These are phyloP conservation scores for Thunnus albacares DNA, from an alignment of 2,797 vertebrate genomes.

Conservation along the genomic window DNA sequence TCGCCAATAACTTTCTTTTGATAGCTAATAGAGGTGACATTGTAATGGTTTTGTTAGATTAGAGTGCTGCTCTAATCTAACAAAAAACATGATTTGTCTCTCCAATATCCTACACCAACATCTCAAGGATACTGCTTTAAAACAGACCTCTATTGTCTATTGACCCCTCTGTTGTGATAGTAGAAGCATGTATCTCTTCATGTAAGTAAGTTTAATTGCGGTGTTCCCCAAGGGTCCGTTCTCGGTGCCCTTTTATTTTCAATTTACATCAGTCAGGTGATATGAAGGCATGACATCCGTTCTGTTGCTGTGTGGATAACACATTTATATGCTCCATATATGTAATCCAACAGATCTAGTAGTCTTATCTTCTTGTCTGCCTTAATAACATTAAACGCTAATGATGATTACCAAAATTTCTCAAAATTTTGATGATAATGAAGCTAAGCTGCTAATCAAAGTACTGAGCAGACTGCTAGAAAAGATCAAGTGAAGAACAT, in stretches of 20 bases:
- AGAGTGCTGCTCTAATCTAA: background rate
- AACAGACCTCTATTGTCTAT: background rate
- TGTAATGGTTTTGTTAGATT: background rate
- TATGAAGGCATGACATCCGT: background rate
- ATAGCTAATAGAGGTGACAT: background rate
- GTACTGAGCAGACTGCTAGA: background rate
- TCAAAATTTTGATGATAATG: background rate
- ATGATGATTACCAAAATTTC: background rate
- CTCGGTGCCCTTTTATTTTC: conserved; percentile 1
- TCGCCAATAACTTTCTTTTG: background rate
- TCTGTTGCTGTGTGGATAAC: background rate
- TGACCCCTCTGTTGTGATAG: background rate
- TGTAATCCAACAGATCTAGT: background rate
- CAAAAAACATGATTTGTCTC: background rate
- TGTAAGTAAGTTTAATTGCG: background rate
- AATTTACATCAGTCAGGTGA: background rate
- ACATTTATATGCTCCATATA: background rate
- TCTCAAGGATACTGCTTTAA: background rate
- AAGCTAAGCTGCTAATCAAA: background rate
- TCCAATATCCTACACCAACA: background rate
- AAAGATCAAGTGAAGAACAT: too few relatives aligned
- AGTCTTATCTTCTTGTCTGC: background rate
- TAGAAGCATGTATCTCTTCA: background rate
- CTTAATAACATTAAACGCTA: background rate
- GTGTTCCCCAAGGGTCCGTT: conserved; percentile 16